Evolutionary conservation across 2,797 vertebrate species (phyloP).

Genomic region (Crossoptilon crossoptilon): DNA sequence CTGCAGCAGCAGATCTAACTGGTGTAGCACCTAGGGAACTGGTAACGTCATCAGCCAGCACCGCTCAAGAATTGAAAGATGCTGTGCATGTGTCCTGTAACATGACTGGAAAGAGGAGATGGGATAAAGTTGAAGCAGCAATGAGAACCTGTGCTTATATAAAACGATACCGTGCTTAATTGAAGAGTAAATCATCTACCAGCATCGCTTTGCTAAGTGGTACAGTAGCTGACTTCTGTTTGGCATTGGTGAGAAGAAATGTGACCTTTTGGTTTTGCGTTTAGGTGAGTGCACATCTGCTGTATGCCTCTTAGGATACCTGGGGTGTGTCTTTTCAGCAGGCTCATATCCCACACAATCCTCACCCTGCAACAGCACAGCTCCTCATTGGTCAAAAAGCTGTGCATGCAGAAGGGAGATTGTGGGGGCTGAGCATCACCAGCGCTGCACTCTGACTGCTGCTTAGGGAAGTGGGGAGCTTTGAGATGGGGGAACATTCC

Average conservation of each 20-base stretch:
- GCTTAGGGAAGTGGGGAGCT: not conserved
- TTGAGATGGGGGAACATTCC: fast-evolving
- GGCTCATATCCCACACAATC: not conserved
- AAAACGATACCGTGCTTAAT: not conserved
- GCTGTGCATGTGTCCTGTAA: not conserved
- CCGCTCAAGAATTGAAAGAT: not conserved
- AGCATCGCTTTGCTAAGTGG: not conserved
- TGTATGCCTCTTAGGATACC: not conserved
- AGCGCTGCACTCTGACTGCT: not conserved
- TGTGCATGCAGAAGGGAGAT: not conserved
- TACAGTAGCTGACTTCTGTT: not conserved
- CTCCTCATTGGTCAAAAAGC: not conserved
- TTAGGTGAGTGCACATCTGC: not conserved
- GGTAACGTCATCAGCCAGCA: not conserved
- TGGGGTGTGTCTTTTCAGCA: not conserved
- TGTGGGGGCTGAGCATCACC: not conserved
- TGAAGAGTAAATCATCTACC: not conserved
- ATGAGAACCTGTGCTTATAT: conserved; percentile 5
- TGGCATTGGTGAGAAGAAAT: not conserved
- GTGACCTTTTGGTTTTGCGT: not conserved
- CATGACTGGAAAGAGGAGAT: not conserved
- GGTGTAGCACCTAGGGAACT: not conserved
- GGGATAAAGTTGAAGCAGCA: not conserved
- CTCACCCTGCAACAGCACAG: not conserved
- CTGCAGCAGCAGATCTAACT: not conserved